Evolutionary conservation across 2,888 invertebrate species (phyloP), one percentile per base, ranked within the genome.

Genomic region (Eudemis profundana): DNA sequence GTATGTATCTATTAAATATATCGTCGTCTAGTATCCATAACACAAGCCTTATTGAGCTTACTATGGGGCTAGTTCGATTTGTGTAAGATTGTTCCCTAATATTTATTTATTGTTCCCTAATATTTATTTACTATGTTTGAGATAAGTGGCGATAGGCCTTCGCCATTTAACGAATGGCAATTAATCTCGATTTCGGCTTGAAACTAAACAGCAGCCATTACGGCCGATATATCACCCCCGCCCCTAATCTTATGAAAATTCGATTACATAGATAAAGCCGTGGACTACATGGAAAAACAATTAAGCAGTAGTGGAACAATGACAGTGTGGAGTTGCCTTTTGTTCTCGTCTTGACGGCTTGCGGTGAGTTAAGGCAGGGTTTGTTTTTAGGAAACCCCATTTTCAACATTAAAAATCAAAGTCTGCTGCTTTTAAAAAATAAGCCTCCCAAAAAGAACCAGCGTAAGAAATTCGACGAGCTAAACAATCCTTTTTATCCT

Each of bases 281-380:
- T 29, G 2, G 15, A 46, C 57, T 51, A 64, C 65, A 65, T 40
- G 65, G 60, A 65, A 65, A 65, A 65, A 65, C 65, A 65, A 65
- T 65, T 65, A 65, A 46, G 65, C 17, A 38, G 8, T 47, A 53
- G 49, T 64, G 33, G 27, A 27, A 65, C 65, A 65, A 60, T 65
- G 59, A 65, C 65, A 60, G 60, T 29, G 59, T 60, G 27, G 38
- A 59, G 59, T 53, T 65, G 51, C 53, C 60, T 53, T 65, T 65
- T 65, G 65, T 65, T 53, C 21, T n/a, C 40, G 44, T 17, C 57
- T 64, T 51, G 57, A 46, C 44, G 36, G 64, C 44, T 59, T 46
- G 51, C 14, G 61, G 61, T 33, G 15, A 33, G 63, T 63, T 57
- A 57, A 63, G 57, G 63, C 12, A 44, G 17, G 49, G 17, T 15